Base-by-base conservation (phyloP, 1,140 invertebrate species). In the Philotrypesis tridentata region DNA sequence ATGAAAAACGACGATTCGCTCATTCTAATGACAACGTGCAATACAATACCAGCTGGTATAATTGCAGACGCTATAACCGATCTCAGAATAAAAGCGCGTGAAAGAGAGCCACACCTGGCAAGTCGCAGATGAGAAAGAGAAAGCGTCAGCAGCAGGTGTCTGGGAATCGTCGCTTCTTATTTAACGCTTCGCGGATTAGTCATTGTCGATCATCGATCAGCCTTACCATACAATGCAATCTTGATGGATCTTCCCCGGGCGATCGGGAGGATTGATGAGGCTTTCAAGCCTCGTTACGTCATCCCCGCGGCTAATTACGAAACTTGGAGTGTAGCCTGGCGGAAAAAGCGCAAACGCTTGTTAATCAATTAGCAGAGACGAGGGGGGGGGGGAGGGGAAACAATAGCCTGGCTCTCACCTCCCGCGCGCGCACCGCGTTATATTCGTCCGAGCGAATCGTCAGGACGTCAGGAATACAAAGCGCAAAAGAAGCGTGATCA, bases 141-240 rank as follows among this genome's bases (percentile, higher is more conserved):
- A 12, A 21, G 12, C n/a, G 3, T 37, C 80, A 82, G 84, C 76
- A 87, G 85, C 89, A 90, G 89, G 87, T 89, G 88, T 76, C 80
- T 67, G 63, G 70, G 74, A 79, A 60, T 29, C 40, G 29, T 11
- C 7, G 48, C 74, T 87, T 89, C 88, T 87, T 87, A 82, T 9
- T 37, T 37, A 5, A 9, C 33, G 33, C 77, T 55, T 8, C 74
- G 48, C 29, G 88, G 86, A 90, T 90, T 89, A 89, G 85, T 88
- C 83, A 86, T 84, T 85, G 83, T 63, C 78, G 84, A 89, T 89
- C 89, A 84, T 89, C 88, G 86, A 91, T 89, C 88, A 90, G 87
- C 84, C 74, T 82, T 84, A 72, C 82, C 71, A 78, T 79, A 68
- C 71, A 71, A 23, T 76, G n/a, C 68, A 78, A 60, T 71, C 63